Percentiles rank a stretch among this genome's conserved stretches.
These are phyloP conservation scores for Olivierus martensii DNA, from an alignment of 1,140 invertebrate genomes.

Conservation along the genomic window DNA sequence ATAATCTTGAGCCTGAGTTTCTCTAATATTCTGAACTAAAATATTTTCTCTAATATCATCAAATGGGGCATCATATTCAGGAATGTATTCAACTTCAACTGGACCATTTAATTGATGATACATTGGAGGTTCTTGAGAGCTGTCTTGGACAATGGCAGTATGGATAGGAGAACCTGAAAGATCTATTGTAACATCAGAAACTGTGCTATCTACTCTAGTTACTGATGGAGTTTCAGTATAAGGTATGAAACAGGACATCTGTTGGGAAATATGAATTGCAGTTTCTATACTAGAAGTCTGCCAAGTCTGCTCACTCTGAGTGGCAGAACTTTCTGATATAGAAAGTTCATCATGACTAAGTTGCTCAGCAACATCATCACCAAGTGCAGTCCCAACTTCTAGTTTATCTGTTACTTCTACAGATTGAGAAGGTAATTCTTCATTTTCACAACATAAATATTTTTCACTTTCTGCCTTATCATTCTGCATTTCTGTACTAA, in stretches of 20 bases:
- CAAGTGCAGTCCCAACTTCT: too few species aligned
- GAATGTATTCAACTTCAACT: constrained; percentile 39
- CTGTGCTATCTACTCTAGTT: neutral
- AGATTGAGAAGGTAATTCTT: constrained; percentile 3
- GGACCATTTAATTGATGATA: constrained; percentile 33
- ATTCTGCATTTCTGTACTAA: neutral
- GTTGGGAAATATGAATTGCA: constrained; percentile 10
- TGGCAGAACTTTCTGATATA: constrained; percentile 18
- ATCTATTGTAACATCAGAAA: neutral
- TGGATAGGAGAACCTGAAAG: neutral
- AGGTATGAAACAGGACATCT: neutral
- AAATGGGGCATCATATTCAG: constrained; percentile 32
- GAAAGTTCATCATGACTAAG: constrained; percentile 16
- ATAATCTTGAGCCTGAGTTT: neutral
- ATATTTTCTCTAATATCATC: constrained; percentile 3
- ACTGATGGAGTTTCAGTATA: neutral
- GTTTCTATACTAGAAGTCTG: constrained; percentile 18
- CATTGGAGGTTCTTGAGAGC: neutral
- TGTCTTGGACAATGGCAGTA: too few species aligned
- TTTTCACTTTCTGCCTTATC: neutral
- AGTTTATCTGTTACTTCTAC: constrained; percentile 5
- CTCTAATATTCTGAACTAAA: neutral
- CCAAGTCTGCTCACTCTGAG: constrained; percentile 20
- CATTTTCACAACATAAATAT: neutral
- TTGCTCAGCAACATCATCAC: neutral